These are phyloP conservation scores for Trichomalopsis sarcophagae DNA, from an alignment of 1,140 invertebrate species.

Conservation along the genomic window DNA sequence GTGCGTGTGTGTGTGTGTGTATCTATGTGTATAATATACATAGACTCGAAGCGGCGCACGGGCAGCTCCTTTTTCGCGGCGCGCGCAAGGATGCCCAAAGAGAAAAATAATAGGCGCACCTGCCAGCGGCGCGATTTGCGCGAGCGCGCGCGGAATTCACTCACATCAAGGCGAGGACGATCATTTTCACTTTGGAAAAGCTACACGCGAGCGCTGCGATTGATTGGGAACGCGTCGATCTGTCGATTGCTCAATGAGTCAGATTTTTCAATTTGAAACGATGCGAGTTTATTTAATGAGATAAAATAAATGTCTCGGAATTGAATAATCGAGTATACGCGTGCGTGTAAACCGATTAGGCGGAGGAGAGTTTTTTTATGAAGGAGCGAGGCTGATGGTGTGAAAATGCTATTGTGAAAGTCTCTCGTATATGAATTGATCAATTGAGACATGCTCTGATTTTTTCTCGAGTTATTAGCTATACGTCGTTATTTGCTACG, in stretches of 20 bases:
- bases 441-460: neutral
- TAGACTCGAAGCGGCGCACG: neutral
- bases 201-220: too few species aligned
- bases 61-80: neutral
- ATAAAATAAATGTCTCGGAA: neutral
- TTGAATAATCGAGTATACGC: too few species aligned
- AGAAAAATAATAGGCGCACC: neutral
- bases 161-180: neutral
- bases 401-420: neutral
- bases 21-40: neutral
- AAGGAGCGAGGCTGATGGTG: neutral
- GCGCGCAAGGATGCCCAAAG: neutral
- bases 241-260: neutral
- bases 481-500: neutral
- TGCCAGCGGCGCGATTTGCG: neutral
- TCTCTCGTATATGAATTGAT: neutral
- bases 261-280: too few species aligned
- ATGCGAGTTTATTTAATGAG: too few species aligned
- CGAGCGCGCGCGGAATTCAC: neutral
- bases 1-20: neutral
- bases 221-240: too few species aligned
- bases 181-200: neutral
- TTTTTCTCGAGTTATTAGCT: neutral
- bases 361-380: neutral
- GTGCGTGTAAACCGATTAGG: neutral